These are phyloP conservation scores for Tupiocoris notatus DNA, from an alignment of 2,888 invertebrate species.

Conservation along the genomic window DNA sequence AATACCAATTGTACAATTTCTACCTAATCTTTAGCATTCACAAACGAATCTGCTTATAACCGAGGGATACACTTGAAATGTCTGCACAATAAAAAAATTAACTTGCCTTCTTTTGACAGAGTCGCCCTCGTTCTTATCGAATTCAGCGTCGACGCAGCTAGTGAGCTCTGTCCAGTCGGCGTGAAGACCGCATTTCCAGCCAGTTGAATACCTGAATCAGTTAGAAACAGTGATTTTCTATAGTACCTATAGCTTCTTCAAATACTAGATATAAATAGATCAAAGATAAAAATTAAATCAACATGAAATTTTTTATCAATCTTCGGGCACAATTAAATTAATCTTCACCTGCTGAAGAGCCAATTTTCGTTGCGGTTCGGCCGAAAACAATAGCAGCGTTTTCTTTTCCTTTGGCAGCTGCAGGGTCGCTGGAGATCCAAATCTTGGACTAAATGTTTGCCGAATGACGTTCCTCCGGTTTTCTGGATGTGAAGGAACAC, in stretches of 20 bases:
- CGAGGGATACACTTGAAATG: no score
- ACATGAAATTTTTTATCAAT: no score
- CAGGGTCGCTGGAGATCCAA: conserved; percentile 90
- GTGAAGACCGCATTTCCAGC: conserved; percentile 97
- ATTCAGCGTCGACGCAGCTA: conserved; percentile 83
- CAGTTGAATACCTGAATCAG: conserved; percentile 84
- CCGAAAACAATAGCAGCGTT: conserved; percentile 88
- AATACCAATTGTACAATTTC: no score
- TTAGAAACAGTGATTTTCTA: no score
- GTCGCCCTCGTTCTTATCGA: conserved; percentile 87
- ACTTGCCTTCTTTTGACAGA: conserved; percentile 65
- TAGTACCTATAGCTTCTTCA: no score
- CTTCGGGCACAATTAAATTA: not conserved
- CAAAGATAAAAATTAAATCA: no score
- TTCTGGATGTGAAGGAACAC: conserved; percentile 99
- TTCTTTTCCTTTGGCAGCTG: conserved; percentile 83
- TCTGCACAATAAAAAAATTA: no score
- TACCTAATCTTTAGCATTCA: no score
- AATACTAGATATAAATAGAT: no score
- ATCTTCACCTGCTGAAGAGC: conserved; percentile 80
- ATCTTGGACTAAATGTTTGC: conserved; percentile 92
- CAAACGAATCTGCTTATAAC: no score
- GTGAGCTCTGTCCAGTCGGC: conserved; percentile 98
- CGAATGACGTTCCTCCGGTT: conserved; percentile 97
- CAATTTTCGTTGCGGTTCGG: conserved; percentile 92